Conservation (phyloP, 2,797 vertebrate genomes). For the Setipinna tenuifilis region DNA sequence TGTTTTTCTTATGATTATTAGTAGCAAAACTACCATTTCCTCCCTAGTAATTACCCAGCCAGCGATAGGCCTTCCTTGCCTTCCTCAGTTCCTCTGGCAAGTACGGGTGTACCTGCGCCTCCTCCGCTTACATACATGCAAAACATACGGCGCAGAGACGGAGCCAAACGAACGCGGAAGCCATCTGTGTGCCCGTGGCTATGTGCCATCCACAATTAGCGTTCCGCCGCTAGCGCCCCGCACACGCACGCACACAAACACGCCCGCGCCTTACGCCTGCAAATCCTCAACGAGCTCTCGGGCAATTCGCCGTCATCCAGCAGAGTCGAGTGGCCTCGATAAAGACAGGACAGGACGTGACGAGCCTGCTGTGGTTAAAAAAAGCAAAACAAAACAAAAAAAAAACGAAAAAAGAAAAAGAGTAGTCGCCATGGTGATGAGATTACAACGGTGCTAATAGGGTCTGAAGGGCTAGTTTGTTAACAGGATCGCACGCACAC, state of each 20-base stretch:
- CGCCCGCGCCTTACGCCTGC: too few relatives aligned
- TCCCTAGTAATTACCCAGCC: neutral
- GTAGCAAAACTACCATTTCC: too few relatives aligned
- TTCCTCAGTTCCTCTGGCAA: conserved; percentile 10
- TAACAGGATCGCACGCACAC: neutral
- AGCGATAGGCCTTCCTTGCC: neutral
- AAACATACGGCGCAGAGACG: conserved; percentile 42
- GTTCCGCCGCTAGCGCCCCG: neutral
- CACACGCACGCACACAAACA: neutral
- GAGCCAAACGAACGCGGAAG: conserved; percentile 21
- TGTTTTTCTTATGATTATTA: too few relatives aligned
- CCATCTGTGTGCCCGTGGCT: conserved; percentile 51
- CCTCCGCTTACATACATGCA: conserved; percentile 25
- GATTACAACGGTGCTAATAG: conserved; percentile 1
- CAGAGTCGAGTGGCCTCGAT: neutral
- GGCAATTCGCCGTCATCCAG: neutral
- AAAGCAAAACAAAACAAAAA: too few relatives aligned
- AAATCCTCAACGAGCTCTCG: neutral
- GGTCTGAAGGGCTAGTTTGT: conserved; percentile 1
- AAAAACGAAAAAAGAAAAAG: neutral
- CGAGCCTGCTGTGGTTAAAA: neutral
- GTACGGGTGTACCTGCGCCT: conserved; percentile 24
- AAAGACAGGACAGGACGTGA: neutral
- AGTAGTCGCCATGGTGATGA: neutral
- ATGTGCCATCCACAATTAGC: conserved; percentile 43